phyloP scores from a whole-genome alignment of 2,797 vertebrate species.

The Acanthornis magna region DNA sequence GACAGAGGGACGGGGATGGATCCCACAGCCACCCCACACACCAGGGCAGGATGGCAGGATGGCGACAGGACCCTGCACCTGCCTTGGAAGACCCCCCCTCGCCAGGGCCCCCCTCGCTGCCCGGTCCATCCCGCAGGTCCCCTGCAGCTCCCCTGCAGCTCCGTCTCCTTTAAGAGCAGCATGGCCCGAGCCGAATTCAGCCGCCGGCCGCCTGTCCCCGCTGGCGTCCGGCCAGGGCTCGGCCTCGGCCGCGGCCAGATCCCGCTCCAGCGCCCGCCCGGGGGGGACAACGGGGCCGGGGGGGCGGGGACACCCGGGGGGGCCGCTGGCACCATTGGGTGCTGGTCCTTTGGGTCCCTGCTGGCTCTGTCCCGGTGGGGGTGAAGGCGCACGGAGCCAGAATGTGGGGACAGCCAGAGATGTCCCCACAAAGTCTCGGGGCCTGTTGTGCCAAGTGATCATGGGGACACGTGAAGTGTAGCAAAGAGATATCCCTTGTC shows the following conservation, averaged over 20 bases:
- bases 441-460: neutral
- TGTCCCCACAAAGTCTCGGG: neutral
- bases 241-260: constrained; percentile 16
- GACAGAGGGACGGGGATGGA: rapidly evolving
- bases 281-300: neutral
- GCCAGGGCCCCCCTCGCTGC: neutral
- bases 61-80: neutral
- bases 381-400: neutral
- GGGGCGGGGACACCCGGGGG: neutral
- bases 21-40: neutral
- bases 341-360: neutral
- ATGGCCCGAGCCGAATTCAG: neutral
- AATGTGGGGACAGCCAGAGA: neutral
- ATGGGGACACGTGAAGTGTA: neutral
- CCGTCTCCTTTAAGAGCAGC: constrained; percentile 48
- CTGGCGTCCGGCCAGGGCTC: constrained; percentile 35
- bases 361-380: neutral
- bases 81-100: neutral
- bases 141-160: neutral
- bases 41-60: neutral
- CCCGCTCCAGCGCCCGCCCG: neutral
- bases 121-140: rapidly evolving
- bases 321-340: rapidly evolving
- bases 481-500: neutral
- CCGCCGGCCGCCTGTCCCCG: constrained; percentile 16